Evolutionary conservation across 2,113 vertebrate species (phyloP).

Genomic region (Saccopteryx bilineata): DNA sequence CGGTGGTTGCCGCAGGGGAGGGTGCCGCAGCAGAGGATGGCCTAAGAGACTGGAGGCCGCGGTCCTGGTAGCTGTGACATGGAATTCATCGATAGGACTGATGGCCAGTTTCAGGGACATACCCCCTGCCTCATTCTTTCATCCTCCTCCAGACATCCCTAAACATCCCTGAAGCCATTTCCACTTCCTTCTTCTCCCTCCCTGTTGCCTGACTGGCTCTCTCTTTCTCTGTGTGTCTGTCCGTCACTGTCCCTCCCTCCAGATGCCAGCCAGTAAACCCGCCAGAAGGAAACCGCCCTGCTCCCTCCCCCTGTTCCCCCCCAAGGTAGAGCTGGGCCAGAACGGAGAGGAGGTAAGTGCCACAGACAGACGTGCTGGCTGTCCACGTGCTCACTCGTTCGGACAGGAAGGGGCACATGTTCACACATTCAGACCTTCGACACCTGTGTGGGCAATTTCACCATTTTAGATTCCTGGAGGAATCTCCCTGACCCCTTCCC

Average conservation of each 20-base stretch:
- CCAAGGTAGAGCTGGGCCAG: conserved; percentile 86
- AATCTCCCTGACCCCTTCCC: not conserved
- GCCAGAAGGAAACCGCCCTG: conserved; percentile 90
- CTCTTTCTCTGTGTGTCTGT: conserved; percentile 70
- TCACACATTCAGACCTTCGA: not conserved
- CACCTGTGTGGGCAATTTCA: not conserved
- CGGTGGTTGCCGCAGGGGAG: not conserved
- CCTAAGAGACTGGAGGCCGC: not conserved
- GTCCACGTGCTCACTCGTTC: not conserved
- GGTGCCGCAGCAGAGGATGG: not conserved
- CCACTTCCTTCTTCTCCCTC: conserved; percentile 28
- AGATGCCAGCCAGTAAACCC: conserved; percentile 88
- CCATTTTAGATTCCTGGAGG: too few species aligned
- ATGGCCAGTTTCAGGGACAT: rapidly evolving
- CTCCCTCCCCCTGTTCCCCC: conserved; percentile 87
- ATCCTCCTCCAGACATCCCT: not conserved
- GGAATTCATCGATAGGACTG: not conserved
- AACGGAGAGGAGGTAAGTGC: conserved; percentile 90
- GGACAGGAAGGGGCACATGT: not conserved
- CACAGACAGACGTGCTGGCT: not conserved
- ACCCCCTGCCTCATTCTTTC: not conserved
- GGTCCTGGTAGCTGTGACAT: not conserved
- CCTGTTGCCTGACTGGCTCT: conserved; percentile 74
- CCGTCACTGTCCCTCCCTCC: conserved; percentile 81
- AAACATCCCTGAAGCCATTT: not conserved